Percentiles rank a stretch among this genome's conserved stretches.
These are phyloP conservation scores for Rousettus madagascariensis DNA, from an alignment of 2,797 vertebrate genomes.

Conservation along the genomic window DNA sequence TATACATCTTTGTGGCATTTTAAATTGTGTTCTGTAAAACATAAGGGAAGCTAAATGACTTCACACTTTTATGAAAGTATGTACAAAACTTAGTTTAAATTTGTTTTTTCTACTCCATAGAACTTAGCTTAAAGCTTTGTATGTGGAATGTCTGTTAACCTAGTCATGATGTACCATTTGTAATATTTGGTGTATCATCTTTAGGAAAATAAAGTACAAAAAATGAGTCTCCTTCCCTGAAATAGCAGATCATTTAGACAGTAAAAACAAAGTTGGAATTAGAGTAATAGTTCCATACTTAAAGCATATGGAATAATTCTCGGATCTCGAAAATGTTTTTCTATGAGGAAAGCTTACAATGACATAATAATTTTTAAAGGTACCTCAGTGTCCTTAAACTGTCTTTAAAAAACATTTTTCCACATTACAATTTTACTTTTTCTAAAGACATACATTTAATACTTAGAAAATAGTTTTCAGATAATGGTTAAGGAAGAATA, in stretches of 20 bases:
- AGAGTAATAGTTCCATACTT: neutral
- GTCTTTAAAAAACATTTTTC: conserved; percentile 8
- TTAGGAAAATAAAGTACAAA: neutral
- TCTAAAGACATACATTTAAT: neutral
- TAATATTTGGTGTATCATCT: neutral
- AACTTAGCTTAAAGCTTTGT: neutral
- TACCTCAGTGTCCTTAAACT: neutral
- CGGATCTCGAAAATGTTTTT: conserved; percentile 25
- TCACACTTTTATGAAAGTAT: conserved; percentile 39
- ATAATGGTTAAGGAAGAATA: neutral
- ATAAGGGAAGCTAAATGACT: neutral
- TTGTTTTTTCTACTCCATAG: conserved; percentile 25
- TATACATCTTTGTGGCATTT: conserved; percentile 52
- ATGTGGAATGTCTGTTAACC: neutral
- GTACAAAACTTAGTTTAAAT: neutral
- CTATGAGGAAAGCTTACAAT: neutral
- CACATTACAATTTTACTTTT: conserved; percentile 5
- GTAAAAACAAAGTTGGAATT: neutral
- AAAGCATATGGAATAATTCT: neutral
- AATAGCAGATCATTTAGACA: neutral
- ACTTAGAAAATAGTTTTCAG: conserved; percentile 32
- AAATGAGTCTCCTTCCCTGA: neutral
- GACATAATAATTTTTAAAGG: neutral
- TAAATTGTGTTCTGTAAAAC: conserved; percentile 49
- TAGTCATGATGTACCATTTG: neutral